Conservation (phyloP, 1,140 invertebrate species). For the Bombus cullumanus region DNA sequence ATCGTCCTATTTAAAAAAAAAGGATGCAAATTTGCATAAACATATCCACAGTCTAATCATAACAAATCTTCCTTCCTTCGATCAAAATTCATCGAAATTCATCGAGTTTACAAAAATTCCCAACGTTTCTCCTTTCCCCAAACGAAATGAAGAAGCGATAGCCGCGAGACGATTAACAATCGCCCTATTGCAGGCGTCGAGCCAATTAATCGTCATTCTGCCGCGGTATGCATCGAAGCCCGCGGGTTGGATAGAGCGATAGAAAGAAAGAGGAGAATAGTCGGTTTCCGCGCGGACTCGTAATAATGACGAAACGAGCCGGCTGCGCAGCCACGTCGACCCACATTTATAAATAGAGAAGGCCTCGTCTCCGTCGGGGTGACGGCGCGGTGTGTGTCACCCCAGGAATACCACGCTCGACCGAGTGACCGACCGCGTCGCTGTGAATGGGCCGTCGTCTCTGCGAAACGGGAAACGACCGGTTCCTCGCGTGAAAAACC, state of each 20-base stretch:
- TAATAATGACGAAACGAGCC: conserved; percentile 76
- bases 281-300: conserved; percentile 63
- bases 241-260: background rate
- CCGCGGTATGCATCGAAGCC: background rate
- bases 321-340: conserved; percentile 71
- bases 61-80: too few relatives aligned
- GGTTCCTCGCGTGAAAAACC: background rate
- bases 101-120: too few relatives aligned
- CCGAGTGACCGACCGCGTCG: conserved; percentile 71
- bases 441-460: conserved; percentile 68
- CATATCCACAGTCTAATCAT: too few relatives aligned
- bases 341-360: conserved; percentile 79
- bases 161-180: too few relatives aligned
- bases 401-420: conserved; percentile 74
- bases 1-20: too few relatives aligned
- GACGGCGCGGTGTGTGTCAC: conserved; percentile 74
- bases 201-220: conserved; percentile 31
- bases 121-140: too few relatives aligned
- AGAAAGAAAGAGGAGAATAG: background rate
- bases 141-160: too few relatives aligned
- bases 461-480: background rate
- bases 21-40: too few relatives aligned
- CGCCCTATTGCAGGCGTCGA: too few relatives aligned
- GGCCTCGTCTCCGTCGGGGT: conserved; percentile 71
- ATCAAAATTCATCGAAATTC: too few relatives aligned